Base-by-base conservation (phyloP, 2,888 invertebrate species). In the Deroplatys truncata region DNA sequence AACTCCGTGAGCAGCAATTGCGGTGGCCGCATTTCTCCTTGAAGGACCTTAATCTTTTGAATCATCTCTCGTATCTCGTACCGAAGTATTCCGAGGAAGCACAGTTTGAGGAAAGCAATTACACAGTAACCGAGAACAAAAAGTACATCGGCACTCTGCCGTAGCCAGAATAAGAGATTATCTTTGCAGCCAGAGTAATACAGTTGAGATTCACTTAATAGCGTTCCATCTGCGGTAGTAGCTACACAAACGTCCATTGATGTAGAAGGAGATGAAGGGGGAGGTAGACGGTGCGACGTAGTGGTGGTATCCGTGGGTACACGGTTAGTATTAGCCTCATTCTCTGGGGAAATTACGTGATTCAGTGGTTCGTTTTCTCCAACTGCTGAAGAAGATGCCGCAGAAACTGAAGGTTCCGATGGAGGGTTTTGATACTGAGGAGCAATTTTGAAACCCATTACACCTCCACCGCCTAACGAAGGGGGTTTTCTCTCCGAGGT, bases 81-180 rank as follows among this genome's bases (percentile, higher is more conserved):
- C 91, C 97, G 96, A 92, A 98, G 95, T 92, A 98, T 97, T 91
- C 97, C 97, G 91, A 98, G 96, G 95, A 98, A 98, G 95, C 97
- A 97, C 93, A 98, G 95, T 94, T 98, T 98, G 92, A 98, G 95
- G 94, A 98, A 98, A 92, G 98, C 97, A 92, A 98, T 96, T 91
- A 98, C 97, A 94, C 98, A 98, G 93, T 97, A 98, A 90, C 98
- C 98, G 92, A 97, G 93, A 90, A 97, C 96, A 93, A 97, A 97
- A 90, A 98, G 95, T 90, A 97, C 95, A 93, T 98, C 97, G 88
- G 97, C 97, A 85, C 97, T 97, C 92, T 96, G 95, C 91, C 96
- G 94, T 88, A 98, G 94, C 96, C 98, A 98, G 91, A 95, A 94
- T 90, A 96, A 94, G 90, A 98, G 94, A 91, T 95, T 94, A 91